A percentile compares a stretch with the other conserved stretches of the same genome.
Evolutionary conservation across 2,113 vertebrate genomes (phyloP).

Genomic region (Pithys albifrons): DNA sequence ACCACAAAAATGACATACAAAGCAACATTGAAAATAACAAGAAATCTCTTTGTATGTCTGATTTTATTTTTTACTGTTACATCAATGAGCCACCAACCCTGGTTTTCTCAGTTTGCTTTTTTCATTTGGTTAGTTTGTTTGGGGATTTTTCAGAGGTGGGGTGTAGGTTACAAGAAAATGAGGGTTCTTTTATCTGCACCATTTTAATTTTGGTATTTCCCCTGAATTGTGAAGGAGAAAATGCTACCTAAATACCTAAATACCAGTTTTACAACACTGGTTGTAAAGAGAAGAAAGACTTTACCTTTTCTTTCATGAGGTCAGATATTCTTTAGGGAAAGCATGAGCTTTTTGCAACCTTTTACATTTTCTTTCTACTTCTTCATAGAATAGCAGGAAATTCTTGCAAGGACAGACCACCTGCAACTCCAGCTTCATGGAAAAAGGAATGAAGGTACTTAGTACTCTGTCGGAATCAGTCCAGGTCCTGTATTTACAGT

Average conservation of each 20-base stretch:
- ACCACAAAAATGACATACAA: conserved; percentile 60
- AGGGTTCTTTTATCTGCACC: not conserved
- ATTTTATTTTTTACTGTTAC: conserved; percentile 13
- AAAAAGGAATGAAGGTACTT: not conserved
- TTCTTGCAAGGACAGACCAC: not conserved
- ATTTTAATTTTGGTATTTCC: conserved; percentile 35
- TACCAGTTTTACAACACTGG: not conserved
- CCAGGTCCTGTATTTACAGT: not conserved
- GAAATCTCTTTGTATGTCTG: not conserved
- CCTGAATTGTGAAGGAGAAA: not conserved
- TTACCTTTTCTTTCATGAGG: not conserved
- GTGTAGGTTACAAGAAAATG: not conserved
- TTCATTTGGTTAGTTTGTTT: not conserved
- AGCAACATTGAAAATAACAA: conserved; percentile 30
- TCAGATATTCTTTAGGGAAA: not conserved
- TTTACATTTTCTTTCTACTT: not conserved
- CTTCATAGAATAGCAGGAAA: not conserved
- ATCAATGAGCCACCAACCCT: conserved; percentile 11
- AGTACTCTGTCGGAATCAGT: not conserved
- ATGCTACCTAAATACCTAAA: conserved; percentile 36
- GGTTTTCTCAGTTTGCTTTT: not conserved
- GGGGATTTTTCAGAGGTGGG: not conserved
- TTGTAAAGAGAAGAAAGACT: not conserved
- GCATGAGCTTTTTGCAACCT: not conserved
- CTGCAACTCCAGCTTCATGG: not conserved